Conservation (phyloP, 1,140 invertebrate species). For the Atta texana region DNA sequence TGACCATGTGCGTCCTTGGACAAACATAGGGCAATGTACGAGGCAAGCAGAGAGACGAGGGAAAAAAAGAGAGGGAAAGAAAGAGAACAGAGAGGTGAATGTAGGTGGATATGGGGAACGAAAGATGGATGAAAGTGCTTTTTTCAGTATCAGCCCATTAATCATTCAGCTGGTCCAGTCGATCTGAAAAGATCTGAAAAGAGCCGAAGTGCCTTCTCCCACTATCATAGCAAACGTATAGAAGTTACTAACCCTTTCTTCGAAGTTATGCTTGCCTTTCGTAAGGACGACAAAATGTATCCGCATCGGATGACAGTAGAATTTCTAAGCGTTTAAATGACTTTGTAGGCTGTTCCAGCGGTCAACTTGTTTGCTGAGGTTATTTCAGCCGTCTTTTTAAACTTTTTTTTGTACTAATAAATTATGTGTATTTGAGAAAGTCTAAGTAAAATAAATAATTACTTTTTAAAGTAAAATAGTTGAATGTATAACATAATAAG, state of each 20-base stretch:
- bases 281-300: constrained; percentile 33
- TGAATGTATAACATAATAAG: neutral
- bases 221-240: constrained; percentile 2
- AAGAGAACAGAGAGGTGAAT: neutral
- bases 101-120: neutral
- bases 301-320: constrained; percentile 27
- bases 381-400: constrained; percentile 11
- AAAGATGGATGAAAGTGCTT: constrained; percentile 65
- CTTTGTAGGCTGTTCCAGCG: constrained; percentile 15
- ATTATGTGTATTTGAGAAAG: neutral
- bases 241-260: constrained; percentile 53
- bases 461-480: neutral
- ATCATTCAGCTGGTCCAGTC: constrained; percentile 60
- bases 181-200: constrained; percentile 39
- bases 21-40: neutral
- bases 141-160: constrained; percentile 62
- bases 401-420: neutral
- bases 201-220: constrained; percentile 44
- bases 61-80: neutral
- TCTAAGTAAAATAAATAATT: neutral
- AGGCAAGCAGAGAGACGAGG: neutral
- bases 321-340: constrained; percentile 62
- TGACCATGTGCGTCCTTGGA: constrained; percentile 15
- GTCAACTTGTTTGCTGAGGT: neutral
- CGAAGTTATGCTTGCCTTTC: constrained; percentile 18